phyloP scores from a whole-genome alignment of 1,140 invertebrate genomes.

The Spodoptera litura region DNA sequence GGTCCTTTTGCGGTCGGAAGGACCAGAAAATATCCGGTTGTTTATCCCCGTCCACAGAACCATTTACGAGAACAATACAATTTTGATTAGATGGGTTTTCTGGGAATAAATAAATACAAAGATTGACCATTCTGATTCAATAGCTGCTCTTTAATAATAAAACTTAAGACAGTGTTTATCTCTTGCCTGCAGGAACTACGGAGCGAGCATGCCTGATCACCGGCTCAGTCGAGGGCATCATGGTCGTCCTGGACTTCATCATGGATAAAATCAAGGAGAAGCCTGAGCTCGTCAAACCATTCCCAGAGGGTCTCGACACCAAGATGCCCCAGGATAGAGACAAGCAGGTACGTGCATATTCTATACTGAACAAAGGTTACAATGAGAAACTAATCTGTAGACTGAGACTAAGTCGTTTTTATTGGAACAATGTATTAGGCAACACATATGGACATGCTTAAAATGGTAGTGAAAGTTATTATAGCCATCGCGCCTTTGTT shows the following conservation, averaged over 20 bases:
- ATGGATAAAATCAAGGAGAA: conserved; percentile 99
- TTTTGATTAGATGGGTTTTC: background rate
- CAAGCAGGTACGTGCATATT: conserved; percentile 88
- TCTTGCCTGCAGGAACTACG: conserved; percentile 92
- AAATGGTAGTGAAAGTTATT: too few relatives aligned
- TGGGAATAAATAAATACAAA: background rate
- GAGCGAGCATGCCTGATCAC: conserved; percentile 99
- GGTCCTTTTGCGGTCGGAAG: background rate
- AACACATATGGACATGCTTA: too few relatives aligned
- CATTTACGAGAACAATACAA: conserved; percentile 15
- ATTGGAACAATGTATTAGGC: too few relatives aligned
- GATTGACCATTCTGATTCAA: background rate
- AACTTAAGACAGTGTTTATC: background rate
- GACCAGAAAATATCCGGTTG: conserved; percentile 17
- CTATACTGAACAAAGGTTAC: background rate
- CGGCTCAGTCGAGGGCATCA: conserved; percentile 96
- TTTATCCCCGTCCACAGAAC: conserved; percentile 9
- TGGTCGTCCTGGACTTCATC: conserved; percentile 97
- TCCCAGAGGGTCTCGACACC: conserved; percentile 89
- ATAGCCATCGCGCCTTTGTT: too few relatives aligned
- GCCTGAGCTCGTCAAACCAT: conserved; percentile 95
- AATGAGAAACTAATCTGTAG: too few relatives aligned
- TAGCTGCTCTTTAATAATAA: too few relatives aligned
- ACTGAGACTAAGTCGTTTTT: too few relatives aligned
- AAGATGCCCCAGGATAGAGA: conserved; percentile 92